Evolutionary conservation across 2,797 vertebrate genomes (phyloP), one percentile per base, ranked within the genome.

Genomic region (Antrozous pallidus): DNA sequence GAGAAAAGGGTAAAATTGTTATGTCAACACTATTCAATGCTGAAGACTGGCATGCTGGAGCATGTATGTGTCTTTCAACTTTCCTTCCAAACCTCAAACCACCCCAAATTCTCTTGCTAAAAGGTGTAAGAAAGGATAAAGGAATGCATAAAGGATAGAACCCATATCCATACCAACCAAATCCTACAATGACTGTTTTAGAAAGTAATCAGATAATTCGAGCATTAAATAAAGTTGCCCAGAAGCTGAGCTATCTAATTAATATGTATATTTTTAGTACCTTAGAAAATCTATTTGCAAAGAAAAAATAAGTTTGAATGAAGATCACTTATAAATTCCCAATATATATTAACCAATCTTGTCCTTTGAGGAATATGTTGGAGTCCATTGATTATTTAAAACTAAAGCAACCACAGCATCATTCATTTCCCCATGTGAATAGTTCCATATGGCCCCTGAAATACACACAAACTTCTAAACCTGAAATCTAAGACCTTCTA

Each of bases 21-120:
- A 67, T 80, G 51, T 88, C 82, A 91, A 83, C 36, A 71, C 33
- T 74, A n/a, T 78, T 85, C 75, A 90, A 31, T 92, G 61, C 33
- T 90, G 70, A 88, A 95, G 65, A 56, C 42, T 49, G 78, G 36
- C 78, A 10, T 91, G 88, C 54, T 70, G 42, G 16, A 77, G 67
- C 90, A 47, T 80, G 85, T 85, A 51, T 73, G 81, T 81, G 47
- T 88, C 58, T 85, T 73, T 49, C 81, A 78, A 42, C 24, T 54
- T 93, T 75, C 81, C 73, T 96, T 90, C 74, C 69, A 95, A 96
- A 94, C 71, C 49, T 92, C 84, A 97, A 94, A 86, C 54, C 40
- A 93, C n/a, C 73, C 94, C 88, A 88, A 56, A 92, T 90, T 94
- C 31, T 96, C 74, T 88, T 86, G 63, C 82, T 77, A 71, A 42